A percentile compares a stretch with the other conserved stretches of the same genome.
Evolutionary conservation across 2,797 vertebrate genomes (phyloP).

Genomic region (Antennarius maculatus): DNA sequence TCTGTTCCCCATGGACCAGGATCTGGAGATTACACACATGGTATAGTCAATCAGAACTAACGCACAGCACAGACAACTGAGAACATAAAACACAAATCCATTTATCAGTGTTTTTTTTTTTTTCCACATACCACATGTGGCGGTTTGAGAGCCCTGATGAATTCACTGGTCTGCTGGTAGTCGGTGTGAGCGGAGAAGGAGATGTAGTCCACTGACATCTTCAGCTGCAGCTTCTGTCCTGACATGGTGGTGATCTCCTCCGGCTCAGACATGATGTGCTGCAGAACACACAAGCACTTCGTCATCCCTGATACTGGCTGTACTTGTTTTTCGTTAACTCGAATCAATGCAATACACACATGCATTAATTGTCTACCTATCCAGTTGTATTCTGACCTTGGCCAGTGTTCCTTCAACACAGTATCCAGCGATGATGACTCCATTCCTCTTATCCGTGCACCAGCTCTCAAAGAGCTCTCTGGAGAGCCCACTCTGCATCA

Average conservation of each 20-base stretch:
- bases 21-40: conserved; percentile 78
- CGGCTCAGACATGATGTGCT: conserved; percentile 99
- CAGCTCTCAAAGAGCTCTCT: conserved; percentile 97
- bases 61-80: not conserved
- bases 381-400: conserved; percentile 82
- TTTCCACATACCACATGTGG: conserved; percentile 89
- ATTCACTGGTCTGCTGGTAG: conserved; percentile 98
- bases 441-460: conserved; percentile 98
- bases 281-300: not conserved
- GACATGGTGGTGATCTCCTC: conserved; percentile 98
- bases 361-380: not conserved
- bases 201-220: conserved; percentile 99
- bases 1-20: conserved; percentile 96
- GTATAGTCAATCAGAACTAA: not conserved
- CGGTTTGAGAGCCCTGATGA: conserved; percentile 94
- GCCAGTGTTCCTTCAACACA: conserved; percentile 96
- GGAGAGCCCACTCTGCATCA: conserved; percentile 98
- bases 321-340: not conserved
- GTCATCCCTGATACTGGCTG: not conserved
- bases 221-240: conserved; percentile 94
- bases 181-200: conserved; percentile 98
- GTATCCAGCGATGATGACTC: conserved; percentile 96
- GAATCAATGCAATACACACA: not conserved
- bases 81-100: not conserved
- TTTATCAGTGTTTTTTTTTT: too few relatives aligned